Conservation (phyloP, 2,113 vertebrate genomes). For the Clarias batrachus region DNA sequence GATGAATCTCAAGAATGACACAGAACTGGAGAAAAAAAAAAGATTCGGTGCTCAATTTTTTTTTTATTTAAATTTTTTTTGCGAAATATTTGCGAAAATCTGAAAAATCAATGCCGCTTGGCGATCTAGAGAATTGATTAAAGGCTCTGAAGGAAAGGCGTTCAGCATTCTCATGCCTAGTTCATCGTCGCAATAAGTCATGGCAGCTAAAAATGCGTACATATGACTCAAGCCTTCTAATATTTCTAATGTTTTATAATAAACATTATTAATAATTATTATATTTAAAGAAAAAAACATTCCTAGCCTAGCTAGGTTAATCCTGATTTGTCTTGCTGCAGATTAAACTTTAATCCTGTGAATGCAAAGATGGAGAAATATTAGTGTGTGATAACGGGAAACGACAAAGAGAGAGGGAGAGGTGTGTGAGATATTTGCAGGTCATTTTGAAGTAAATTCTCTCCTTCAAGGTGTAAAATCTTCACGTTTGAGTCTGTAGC, state of each 20-base stretch:
- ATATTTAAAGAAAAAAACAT: not conserved
- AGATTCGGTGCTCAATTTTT: not conserved
- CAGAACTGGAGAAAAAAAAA: not conserved
- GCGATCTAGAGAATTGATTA: not conserved
- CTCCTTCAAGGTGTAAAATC: no score
- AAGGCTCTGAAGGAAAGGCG: not conserved
- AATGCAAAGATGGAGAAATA: not conserved
- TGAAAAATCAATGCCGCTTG: not conserved
- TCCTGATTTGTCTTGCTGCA: not conserved
- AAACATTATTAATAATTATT: no score
- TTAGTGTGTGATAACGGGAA: not conserved
- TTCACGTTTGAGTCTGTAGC: not conserved
- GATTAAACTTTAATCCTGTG: not conserved
- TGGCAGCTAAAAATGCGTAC: constrained; percentile 18
- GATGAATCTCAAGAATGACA: not conserved
- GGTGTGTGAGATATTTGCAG: not conserved
- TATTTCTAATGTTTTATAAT: not conserved
- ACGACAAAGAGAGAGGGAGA: not conserved
- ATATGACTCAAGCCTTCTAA: not conserved
- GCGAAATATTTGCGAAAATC: not conserved
- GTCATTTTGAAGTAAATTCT: not conserved
- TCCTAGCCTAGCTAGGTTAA: constrained; percentile 2
- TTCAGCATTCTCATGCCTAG: not conserved
- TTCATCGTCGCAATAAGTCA: constrained; percentile 29
- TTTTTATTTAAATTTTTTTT: no score